These are phyloP conservation scores for Drosophila ficusphila DNA, from an alignment of 1,140 invertebrate species.

Conservation along the genomic window DNA sequence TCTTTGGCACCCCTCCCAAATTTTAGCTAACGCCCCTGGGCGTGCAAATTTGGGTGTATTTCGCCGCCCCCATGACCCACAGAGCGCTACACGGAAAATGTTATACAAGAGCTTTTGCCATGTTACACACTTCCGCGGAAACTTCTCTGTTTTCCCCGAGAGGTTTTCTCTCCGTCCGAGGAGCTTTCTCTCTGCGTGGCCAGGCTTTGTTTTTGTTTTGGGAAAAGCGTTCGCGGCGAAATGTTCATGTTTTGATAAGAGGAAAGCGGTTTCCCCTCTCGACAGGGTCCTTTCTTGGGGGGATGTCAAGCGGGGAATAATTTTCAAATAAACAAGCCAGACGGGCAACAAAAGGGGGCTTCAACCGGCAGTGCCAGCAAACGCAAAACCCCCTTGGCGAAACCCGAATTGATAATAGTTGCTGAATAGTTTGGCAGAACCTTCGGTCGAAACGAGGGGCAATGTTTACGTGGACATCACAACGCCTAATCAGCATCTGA, in stretches of 20 bases:
- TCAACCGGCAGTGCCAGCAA: not conserved
- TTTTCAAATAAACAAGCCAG: conserved; percentile 67
- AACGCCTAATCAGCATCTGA: conserved; percentile 66
- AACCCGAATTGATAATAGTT: conserved; percentile 59
- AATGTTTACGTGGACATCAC: conserved; percentile 15
- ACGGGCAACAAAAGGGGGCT: conserved; percentile 21
- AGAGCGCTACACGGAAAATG: conserved; percentile 37
- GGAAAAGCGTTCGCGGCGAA: conserved; percentile 57
- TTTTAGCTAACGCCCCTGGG: conserved; percentile 24
- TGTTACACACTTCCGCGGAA: conserved; percentile 39
- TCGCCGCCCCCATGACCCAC: conserved; percentile 16
- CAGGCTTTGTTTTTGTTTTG: conserved; percentile 63
- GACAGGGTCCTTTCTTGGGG: not conserved
- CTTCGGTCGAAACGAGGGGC: not conserved
- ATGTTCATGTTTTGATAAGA: conserved; percentile 66
- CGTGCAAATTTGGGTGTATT: conserved; percentile 33
- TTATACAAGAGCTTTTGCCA: conserved; percentile 60
- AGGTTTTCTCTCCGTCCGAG: conserved; percentile 10
- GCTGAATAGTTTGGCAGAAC: conserved; percentile 41
- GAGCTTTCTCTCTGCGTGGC: conserved; percentile 41
- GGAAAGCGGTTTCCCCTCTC: conserved; percentile 17
- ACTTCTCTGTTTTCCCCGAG: conserved; percentile 9
- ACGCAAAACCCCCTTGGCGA: not conserved
- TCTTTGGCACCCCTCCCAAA: not conserved
- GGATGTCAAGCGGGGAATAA: conserved; percentile 43